A percentile compares a stretch with the other conserved stretches of the same genome.
Evolutionary conservation across 2,797 vertebrate genomes (phyloP).

Genomic region (Hippoglossus hippoglossus): DNA sequence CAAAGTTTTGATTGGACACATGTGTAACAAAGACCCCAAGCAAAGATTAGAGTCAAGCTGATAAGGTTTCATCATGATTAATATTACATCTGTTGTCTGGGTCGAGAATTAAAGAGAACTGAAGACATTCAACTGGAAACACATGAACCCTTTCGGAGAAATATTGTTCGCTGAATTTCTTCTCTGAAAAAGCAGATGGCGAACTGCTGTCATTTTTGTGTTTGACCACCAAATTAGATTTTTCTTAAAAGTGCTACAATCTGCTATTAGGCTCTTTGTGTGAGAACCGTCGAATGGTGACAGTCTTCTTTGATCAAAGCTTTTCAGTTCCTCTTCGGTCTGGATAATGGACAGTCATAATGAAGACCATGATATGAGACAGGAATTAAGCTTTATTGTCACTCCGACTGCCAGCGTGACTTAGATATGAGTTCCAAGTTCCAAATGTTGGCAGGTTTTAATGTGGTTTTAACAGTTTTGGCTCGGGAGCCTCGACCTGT

Average conservation of each 20-base stretch:
- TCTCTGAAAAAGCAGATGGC: background rate
- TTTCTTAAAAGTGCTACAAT: slow-evolving; percentile 5
- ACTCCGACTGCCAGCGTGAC: slow-evolving; percentile 33
- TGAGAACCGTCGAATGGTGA: background rate
- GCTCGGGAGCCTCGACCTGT: slow-evolving; percentile 5
- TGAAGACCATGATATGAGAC: slow-evolving; percentile 33
- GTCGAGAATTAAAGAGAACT: background rate
- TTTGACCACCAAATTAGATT: slow-evolving; percentile 6
- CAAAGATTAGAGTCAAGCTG: background rate
- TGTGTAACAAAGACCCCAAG: slow-evolving; percentile 8
- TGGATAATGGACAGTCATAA: slow-evolving; percentile 32
- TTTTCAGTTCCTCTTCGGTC: slow-evolving; percentile 17
- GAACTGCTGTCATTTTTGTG: slow-evolving; percentile 9
- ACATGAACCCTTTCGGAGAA: slow-evolving; percentile 3
- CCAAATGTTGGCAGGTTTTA: slow-evolving; percentile 34
- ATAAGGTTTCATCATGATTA: slow-evolving; percentile 35
- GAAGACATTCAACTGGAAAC: background rate
- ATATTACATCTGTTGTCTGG: slow-evolving; percentile 18
- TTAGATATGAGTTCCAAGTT: slow-evolving; percentile 17
- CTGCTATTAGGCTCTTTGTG: background rate
- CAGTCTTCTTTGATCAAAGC: slow-evolving; percentile 18
- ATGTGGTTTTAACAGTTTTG: slow-evolving; percentile 46
- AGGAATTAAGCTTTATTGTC: slow-evolving; percentile 32
- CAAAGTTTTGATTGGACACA: background rate
- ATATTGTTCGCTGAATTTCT: background rate